Percentiles rank a stretch among this genome's conserved stretches.
phyloP scores from a whole-genome alignment of 1,140 invertebrate genomes.

The Bombus breviceps region DNA sequence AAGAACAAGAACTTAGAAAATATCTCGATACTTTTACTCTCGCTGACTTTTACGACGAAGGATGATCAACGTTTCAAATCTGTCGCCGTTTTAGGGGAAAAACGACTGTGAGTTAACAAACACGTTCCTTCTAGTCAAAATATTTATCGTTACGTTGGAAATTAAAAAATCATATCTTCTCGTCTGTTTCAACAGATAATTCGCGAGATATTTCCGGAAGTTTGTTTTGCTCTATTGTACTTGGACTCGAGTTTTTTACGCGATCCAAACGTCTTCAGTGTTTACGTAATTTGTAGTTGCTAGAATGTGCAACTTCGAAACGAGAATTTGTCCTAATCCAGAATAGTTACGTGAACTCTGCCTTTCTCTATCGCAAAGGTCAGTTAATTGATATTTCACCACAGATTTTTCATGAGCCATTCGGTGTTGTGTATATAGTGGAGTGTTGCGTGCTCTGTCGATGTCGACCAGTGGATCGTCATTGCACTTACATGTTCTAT shows the following conservation, averaged over 20 bases:
- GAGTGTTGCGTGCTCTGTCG: conserved; percentile 37
- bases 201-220: neutral
- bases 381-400: conserved; percentile 48
- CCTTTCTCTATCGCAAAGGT: conserved; percentile 37
- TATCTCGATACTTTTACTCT: neutral
- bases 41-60: conserved; percentile 1
- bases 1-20: conserved; percentile 11
- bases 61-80: neutral
- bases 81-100: neutral
- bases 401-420: conserved; percentile 39
- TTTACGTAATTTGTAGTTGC: neutral
- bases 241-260: neutral
- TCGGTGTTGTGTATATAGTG: conserved; percentile 18
- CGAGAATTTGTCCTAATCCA: neutral
- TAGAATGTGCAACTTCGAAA: neutral
- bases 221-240: neutral
- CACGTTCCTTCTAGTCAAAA: neutral
- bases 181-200: neutral
- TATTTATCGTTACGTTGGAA: neutral
- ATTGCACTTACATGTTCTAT: conserved; percentile 30
- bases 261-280: too few relatives aligned
- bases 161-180: neutral
- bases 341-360: neutral
- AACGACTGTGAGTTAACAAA: neutral
- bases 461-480: conserved; percentile 67